These are phyloP conservation scores for Rapana venosa DNA, from an alignment of 2,888 invertebrate species.

Conservation along the genomic window DNA sequence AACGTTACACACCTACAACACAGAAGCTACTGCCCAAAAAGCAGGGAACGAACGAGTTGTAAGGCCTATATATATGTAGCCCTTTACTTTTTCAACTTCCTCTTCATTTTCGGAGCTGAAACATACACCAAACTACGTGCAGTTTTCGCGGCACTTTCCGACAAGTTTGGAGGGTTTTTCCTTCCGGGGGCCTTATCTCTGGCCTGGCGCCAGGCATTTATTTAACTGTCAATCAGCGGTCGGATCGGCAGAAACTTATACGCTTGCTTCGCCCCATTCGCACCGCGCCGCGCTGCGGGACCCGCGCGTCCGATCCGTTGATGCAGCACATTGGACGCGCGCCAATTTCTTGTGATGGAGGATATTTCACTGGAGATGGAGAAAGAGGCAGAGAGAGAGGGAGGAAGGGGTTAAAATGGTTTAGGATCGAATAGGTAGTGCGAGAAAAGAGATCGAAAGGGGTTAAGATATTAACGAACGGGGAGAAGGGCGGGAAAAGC, in stretches of 20 bases:
- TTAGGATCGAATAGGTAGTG: not conserved
- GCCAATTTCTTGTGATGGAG: not conserved
- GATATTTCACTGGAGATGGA: not conserved
- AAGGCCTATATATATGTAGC: too few species aligned
- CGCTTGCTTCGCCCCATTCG: not conserved
- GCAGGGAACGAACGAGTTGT: not conserved
- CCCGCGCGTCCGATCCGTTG: not conserved
- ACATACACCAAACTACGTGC: conserved; percentile 39
- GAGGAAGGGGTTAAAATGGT: not conserved
- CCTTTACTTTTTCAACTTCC: not conserved
- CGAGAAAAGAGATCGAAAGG: too few species aligned
- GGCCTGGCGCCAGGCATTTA: conserved; percentile 42
- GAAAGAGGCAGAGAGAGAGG: not conserved
- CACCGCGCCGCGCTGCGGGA: not conserved
- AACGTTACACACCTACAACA: not conserved
- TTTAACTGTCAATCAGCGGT: conserved; percentile 41
- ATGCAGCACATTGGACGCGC: not conserved
- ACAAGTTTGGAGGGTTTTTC: conserved; percentile 29
- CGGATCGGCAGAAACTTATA: conserved; percentile 23
- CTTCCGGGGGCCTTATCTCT: conserved; percentile 35
- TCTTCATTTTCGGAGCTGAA: conserved; percentile 34
- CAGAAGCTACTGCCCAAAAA: not conserved
- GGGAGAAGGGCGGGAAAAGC: too few species aligned
- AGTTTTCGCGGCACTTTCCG: conserved; percentile 32
- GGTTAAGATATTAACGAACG: too few species aligned